Base-by-base conservation (phyloP, 2,113 vertebrate genomes). In the Hippoglossus stenolepis region DNA sequence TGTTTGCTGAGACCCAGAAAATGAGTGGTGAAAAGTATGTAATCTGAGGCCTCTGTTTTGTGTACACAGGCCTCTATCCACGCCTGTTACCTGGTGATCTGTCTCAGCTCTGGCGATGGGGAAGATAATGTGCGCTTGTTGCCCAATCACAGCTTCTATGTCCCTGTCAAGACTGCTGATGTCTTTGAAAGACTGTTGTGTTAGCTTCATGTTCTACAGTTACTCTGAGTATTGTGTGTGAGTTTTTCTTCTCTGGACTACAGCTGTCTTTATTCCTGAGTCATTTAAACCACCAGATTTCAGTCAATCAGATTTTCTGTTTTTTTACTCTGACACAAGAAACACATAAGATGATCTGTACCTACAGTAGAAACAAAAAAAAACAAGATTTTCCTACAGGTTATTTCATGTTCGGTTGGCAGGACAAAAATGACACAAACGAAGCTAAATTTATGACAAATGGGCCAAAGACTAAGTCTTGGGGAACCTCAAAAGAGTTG, bases 1-100 rank as follows among this genome's bases (percentile, higher is more conserved):
- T 82, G 81, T 87, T 87, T 87, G 82, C 26, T 4, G 63, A 85
- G 73, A 80, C 58, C 64, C 74, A 23, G 79, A 75, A 84, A 76
- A 80, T 76, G 75, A 74, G 72, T 79, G 68, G 65, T 83, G 57
- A 86, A 70, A 69, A 70, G 73, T 75, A 53, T 80, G 73, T 87
- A 83, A 90, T 80, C 57, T 60, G 80, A 69, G 40, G 73, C 49
- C 60, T 62, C 23, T 82, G 66, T 79, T 87, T 67, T 85, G 75
- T 77, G 83, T 70, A 63, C 80, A 80, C 8, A 58, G 38, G 1
- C n/a, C 67, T 65, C 67, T 56, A 3, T 43, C 45, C 62, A 31
- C 78, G 67, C 49, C 65, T 63, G 77, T 82, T 83, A 57, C 80
- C 62, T 35, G 64, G 68, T 73, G 72, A 85, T 75, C 38, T 13